Evolutionary conservation across 1,140 invertebrate genomes (phyloP).

Genomic region (Anadara kagoshimensis): DNA sequence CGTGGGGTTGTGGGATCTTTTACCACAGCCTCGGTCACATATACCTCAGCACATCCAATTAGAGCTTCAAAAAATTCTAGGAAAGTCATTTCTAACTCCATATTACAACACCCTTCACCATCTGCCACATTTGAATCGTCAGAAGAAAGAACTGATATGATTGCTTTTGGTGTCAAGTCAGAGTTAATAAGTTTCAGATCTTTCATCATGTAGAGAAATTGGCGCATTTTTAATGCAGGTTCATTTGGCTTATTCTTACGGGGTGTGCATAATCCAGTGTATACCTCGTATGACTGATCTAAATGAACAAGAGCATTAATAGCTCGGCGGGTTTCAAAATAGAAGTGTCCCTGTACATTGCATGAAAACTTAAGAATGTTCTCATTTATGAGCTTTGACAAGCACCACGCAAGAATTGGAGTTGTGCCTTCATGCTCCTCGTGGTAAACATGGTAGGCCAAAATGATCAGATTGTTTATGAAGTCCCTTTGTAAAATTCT

Average conservation of each 20-base stretch:
- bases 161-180: constrained; percentile 65
- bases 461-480: constrained; percentile 68
- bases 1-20: constrained; percentile 69
- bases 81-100: constrained; percentile 74
- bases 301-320: constrained; percentile 70
- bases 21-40: constrained; percentile 69
- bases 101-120: constrained; percentile 68
- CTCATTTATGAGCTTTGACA: constrained; percentile 67
- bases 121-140: constrained; percentile 70
- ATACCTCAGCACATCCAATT: constrained; percentile 71
- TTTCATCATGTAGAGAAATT: constrained; percentile 70
- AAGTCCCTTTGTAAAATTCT: constrained; percentile 71
- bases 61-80: constrained; percentile 73
- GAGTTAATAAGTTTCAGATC: constrained; percentile 69
- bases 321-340: constrained; percentile 65
- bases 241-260: constrained; percentile 63
- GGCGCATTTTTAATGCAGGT: constrained; percentile 69
- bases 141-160: constrained; percentile 62
- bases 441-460: constrained; percentile 67
- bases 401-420: constrained; percentile 64
- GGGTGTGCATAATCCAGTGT: constrained; percentile 58
- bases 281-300: constrained; percentile 70
- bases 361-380: constrained; percentile 68
- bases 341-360: constrained; percentile 69
- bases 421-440: constrained; percentile 57